A percentile compares a stretch with the other conserved stretches of the same genome.
phyloP scores from a whole-genome alignment of 1,140 invertebrate genomes.

The Bacillus rossius region DNA sequence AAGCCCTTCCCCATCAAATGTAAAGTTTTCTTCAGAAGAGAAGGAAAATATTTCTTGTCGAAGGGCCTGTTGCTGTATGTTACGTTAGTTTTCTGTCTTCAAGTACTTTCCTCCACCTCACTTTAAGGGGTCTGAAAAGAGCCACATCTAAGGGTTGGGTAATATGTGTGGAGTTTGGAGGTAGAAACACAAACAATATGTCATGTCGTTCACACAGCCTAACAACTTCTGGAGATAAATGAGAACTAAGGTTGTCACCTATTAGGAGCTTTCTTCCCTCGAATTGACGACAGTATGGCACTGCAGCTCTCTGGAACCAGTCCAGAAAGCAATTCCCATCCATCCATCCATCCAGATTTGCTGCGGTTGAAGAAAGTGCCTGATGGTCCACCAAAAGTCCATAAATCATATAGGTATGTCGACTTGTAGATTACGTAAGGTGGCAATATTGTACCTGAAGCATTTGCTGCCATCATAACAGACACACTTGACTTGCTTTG shows the following conservation, averaged over 20 bases:
- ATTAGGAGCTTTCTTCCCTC: constrained; percentile 34
- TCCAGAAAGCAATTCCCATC: constrained; percentile 29
- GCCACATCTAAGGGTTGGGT: background rate
- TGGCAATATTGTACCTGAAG: constrained; percentile 17
- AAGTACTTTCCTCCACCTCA: too few relatives aligned
- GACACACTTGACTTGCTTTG: constrained; percentile 30
- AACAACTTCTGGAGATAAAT: constrained; percentile 27
- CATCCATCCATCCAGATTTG: constrained; percentile 29
- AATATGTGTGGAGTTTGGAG: constrained; percentile 32
- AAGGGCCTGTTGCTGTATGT: too few relatives aligned
- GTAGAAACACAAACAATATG: constrained; percentile 32
- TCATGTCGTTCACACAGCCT: constrained; percentile 24
- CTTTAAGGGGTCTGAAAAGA: too few relatives aligned
- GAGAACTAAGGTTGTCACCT: constrained; percentile 38
- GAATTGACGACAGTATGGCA: constrained; percentile 18
- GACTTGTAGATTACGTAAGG: constrained; percentile 17
- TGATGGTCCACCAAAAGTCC: constrained; percentile 20
- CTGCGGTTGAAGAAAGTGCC: constrained; percentile 13
- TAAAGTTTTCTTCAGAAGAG: too few relatives aligned
- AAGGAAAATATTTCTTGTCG: too few relatives aligned
- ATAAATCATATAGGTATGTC: constrained; percentile 16
- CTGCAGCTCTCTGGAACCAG: constrained; percentile 24
- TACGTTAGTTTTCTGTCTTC: too few relatives aligned
- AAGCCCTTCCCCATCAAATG: too few relatives aligned
- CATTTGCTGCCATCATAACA: constrained; percentile 35